Percentiles rank a stretch among this genome's conserved stretches.
These are phyloP conservation scores for Heliocidaris tuberculata DNA, from an alignment of 35 echinoderm and acorn worm genomes.

Conservation along the genomic window DNA sequence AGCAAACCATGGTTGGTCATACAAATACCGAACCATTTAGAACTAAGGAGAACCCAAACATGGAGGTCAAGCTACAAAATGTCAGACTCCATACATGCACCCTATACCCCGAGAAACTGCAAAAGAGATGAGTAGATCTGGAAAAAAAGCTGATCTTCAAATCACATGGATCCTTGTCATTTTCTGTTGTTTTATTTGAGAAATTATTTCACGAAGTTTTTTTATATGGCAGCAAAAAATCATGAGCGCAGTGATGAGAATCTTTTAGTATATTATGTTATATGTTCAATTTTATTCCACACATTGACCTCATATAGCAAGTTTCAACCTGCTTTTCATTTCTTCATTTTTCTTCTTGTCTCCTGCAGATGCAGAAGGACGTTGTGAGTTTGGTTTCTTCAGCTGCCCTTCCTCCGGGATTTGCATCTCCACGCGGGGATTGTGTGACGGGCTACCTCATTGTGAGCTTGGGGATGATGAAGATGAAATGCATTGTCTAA, in stretches of 20 bases:
- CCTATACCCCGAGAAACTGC: no score
- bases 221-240: no score
- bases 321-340: not conserved
- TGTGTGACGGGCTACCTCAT: conserved; percentile 33
- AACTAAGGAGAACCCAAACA: no score
- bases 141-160: no score
- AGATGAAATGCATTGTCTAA: conserved; percentile 5
- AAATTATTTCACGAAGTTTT: no score
- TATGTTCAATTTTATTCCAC: not conserved
- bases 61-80: no score
- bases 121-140: no score
- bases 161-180: no score
- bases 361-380: conserved; percentile 20
- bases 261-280: not conserved
- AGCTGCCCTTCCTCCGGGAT: conserved; percentile 19
- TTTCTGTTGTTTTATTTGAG: no score
- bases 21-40: no score
- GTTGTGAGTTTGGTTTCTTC: not conserved
- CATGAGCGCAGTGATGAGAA: not conserved
- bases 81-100: no score
- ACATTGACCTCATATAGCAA: not conserved
- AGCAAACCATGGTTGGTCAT: no score
- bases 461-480: not conserved
- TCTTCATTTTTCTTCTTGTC: conserved; percentile 8
- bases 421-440: not conserved